phyloP scores from a whole-genome alignment of 2,888 invertebrate species.

The Rhagonycha fulva region DNA sequence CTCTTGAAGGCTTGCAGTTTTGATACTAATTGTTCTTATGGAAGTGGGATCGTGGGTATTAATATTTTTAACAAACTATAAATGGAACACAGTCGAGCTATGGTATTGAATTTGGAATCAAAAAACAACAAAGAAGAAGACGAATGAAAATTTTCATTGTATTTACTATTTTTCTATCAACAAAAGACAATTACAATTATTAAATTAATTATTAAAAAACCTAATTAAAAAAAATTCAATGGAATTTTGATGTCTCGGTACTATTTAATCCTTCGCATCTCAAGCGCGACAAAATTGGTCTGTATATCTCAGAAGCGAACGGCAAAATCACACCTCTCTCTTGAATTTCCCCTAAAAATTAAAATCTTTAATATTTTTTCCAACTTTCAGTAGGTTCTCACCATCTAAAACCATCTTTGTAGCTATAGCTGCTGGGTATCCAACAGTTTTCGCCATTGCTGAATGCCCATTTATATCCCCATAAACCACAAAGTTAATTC shows the following conservation, averaged over 20 bases:
- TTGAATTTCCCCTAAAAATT: conserved; percentile 87
- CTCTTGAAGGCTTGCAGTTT: background rate
- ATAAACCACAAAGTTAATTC: conserved; percentile 87
- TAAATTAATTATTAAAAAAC: background rate
- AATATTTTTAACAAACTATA: too few species aligned
- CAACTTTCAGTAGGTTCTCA: conserved; percentile 49
- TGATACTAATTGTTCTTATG: too few species aligned
- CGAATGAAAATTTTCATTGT: background rate
- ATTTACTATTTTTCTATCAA: background rate
- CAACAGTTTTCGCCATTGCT: conserved; percentile 95
- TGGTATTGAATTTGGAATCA: too few species aligned
- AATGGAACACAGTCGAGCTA: too few species aligned
- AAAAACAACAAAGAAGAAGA: background rate
- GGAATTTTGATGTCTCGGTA: conserved; percentile 66
- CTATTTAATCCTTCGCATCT: conserved; percentile 81
- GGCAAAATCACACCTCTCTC: conserved; percentile 91
- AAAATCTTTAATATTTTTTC: background rate
- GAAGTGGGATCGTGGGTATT: too few species aligned
- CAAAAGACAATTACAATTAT: background rate
- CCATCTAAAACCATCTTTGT: conserved; percentile 97
- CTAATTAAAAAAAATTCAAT: conserved; percentile 23
- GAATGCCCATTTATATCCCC: conserved; percentile 82
- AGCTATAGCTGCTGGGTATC: conserved; percentile 93
- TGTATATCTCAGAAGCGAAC: conserved; percentile 89
- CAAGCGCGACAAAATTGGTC: conserved; percentile 87